Percentiles rank a stretch among this genome's conserved stretches.
phyloP scores from a whole-genome alignment of 2,797 vertebrate species.

The Chelonia mydas region DNA sequence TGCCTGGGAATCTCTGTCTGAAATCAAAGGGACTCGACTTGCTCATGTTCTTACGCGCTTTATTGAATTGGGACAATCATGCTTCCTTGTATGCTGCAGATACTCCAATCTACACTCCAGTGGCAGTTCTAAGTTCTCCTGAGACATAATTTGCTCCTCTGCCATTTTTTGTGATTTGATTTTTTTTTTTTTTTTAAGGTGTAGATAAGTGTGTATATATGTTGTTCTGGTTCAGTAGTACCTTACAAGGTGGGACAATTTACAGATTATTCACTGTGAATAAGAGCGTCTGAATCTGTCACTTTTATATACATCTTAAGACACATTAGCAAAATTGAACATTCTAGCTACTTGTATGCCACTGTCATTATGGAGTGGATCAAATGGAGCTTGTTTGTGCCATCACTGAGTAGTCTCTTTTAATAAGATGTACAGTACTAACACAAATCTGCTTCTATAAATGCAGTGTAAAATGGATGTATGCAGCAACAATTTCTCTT shows the following conservation, averaged over 20 bases:
- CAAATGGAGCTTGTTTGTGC: not conserved
- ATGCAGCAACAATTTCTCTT: not conserved
- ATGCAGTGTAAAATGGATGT: not conserved
- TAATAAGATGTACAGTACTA: not conserved
- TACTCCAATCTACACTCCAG: not conserved
- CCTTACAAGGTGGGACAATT: not conserved
- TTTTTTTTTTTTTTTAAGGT: not conserved
- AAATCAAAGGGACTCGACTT: not conserved
- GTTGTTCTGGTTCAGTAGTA: not conserved
- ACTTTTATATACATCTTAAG: not conserved
- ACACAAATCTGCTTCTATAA: not conserved
- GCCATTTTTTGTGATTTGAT: no score
- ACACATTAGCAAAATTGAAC: not conserved
- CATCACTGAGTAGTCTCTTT: not conserved
- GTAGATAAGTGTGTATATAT: not conserved
- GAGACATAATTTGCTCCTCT: not conserved
- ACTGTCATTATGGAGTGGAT: fast-evolving
- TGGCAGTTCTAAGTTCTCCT: not conserved
- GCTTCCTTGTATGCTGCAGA: not conserved
- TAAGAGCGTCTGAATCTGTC: not conserved
- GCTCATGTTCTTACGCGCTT: not conserved
- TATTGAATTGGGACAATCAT: not conserved
- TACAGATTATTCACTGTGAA: not conserved
- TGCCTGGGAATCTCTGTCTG: not conserved
- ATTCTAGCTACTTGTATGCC: not conserved